A percentile compares a stretch with the other conserved stretches of the same genome.
phyloP scores from a whole-genome alignment of 2,888 invertebrate species.

The Unio delphinus region DNA sequence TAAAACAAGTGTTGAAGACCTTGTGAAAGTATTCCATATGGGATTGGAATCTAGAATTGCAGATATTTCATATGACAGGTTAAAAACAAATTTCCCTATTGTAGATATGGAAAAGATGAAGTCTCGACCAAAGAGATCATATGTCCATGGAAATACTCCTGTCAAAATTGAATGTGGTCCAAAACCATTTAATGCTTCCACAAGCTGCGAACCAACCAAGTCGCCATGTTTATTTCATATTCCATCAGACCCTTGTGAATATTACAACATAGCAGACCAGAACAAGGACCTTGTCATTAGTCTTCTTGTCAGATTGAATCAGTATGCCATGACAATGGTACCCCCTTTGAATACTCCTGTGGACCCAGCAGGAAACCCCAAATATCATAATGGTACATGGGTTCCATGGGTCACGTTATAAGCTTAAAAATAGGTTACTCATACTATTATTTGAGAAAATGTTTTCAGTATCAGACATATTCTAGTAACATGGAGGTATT shows the following conservation, averaged over 20 bases:
- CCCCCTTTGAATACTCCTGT: constrained; percentile 81
- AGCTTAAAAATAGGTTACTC: no score
- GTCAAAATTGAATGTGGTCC: constrained; percentile 60
- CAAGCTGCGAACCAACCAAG: constrained; percentile 78
- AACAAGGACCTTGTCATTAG: constrained; percentile 60
- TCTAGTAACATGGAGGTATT: no score
- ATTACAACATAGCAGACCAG: constrained; percentile 75
- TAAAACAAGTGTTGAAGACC: no score
- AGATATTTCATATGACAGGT: no score
- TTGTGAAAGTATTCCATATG: no score
- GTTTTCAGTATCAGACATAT: no score
- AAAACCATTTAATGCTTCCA: constrained; percentile 62
- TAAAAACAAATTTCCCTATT: no score
- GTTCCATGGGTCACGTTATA: constrained; percentile 69
- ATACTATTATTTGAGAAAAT: no score
- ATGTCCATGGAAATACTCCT: constrained; percentile 66
- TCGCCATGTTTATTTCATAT: constrained; percentile 88
- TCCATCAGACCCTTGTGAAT: constrained; percentile 88
- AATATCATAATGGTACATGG: constrained; percentile 85
- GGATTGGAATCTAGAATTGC: no score
- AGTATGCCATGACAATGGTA: constrained; percentile 80
- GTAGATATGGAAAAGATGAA: no score
- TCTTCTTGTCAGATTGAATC: constrained; percentile 71
- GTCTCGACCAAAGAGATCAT: constrained; percentile 9
- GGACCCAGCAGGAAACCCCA: constrained; percentile 83